Base-by-base conservation (phyloP, 2,797 vertebrate genomes). In the Eulemur albifrons region DNA sequence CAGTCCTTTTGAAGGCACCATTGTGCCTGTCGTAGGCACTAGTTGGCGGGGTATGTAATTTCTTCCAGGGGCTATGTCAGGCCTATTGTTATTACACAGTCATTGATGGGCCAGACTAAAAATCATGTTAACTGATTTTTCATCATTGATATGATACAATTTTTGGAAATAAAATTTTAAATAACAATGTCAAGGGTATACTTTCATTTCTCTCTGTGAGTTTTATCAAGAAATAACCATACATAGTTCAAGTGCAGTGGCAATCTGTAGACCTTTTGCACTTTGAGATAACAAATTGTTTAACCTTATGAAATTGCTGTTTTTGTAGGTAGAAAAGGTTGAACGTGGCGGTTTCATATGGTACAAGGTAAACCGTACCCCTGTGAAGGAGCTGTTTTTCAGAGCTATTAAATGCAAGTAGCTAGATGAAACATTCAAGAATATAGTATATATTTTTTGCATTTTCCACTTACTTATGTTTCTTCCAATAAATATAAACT, bases 401-500 rank as follows among this genome's bases (percentile, higher is more conserved):
- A 95, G 63, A 86, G 32, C 52, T 97, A 75, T 88, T 86, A 79
- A 90, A 65, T 89, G 86, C 70, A 93, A 97, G 52, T 65, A 54
- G 18, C 81, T 82, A 81, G 75, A 92, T 87, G n/a, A 97, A 96
- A 70, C 83, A 72, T 83, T 95, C 23, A 92, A 38, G 9, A 69
- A 90, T 35, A 45, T 63, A 88, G 86, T 32, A 76, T n/a, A 45
- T 75, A 4, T 38, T 38, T 38, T 38, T 38, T 96, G 40, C 52
- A 76, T 75, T 92, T 96, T 90, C 32, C 85, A 87, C 43, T 94
- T 95, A 45, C 59, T 88, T 92, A 69, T 94, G 69, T 97, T 97
- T 93, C 45, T 92, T 32, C 38, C 89, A 88, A 54, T 94, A 97
- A 97, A 97, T 93, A 93, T 82, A 85, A 86, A 30, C 30, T 12